Base-by-base conservation (phyloP, 2,113 vertebrate genomes). In the Perognathus longimembris region DNA sequence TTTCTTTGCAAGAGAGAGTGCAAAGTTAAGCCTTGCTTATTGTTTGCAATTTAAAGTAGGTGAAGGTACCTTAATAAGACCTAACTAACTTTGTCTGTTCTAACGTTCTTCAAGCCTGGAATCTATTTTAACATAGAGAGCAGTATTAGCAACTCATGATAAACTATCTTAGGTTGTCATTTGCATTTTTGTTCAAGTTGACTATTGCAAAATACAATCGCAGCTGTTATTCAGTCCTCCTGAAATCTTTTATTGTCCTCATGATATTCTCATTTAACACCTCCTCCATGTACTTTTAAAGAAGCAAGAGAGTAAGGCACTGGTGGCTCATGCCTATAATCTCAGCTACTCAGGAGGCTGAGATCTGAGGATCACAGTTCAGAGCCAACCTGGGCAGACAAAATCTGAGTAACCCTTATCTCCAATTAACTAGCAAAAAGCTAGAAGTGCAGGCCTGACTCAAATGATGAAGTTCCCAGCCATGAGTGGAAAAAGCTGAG, bases 101-200 rank as follows among this genome's bases (percentile, higher is more conserved):
- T 54, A 70, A 22, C 17, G 15, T 85, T 54, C 66, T 85, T 93
- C 22, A 73, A 34, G 57, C 73, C 32, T n/a, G 6, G 34, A 36
- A 36, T 54, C n/a, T 64, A 38, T 63, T 45, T 92, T 77, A 78
- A n/a, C n/a, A 71, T 34, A 57, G 32, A 73, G 61, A n/a, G 34
- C 61, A 64, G 34, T 76, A 80, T 89, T 20, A 81, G 78, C 86
- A 93, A 81, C 36, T 1, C 24, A 87, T 38, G 84, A 7, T 82
- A 76, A 79, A 36, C n/a, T 73, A 66, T 38, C 69, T 30, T 79
- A 73, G 26, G 75, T n/a, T 89, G 36, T 42, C 3, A 5, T 64
- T 80, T 80, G 63, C 34, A 80, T 83, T 92, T 95, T 88, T 69
- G 36, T 70, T 94, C 18, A 79, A 81, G 38, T 67, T 86, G 30